Conservation (phyloP, 2,888 invertebrate genomes). For the Perizoma flavofasciatum region DNA sequence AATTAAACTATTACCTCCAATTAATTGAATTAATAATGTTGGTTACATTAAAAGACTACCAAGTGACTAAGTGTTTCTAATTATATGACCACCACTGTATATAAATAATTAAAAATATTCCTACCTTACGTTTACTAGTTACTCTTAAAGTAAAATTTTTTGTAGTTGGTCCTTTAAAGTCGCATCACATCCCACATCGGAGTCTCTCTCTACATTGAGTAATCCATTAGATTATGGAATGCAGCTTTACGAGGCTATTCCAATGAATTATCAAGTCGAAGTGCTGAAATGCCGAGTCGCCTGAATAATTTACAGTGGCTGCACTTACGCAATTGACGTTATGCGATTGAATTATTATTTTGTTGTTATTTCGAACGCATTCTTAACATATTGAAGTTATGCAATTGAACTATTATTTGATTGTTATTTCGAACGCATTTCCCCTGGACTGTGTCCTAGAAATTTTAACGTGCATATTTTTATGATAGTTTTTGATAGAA, state of each 20-base stretch:
- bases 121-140: too few relatives aligned
- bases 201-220: conserved; percentile 30
- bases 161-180: conserved; percentile 25
- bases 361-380: conserved; percentile 11
- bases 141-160: conserved; percentile 10
- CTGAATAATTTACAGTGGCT: conserved; percentile 27
- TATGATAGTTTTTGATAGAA: conserved; percentile 9
- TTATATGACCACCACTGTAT: too few relatives aligned
- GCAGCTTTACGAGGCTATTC: conserved; percentile 31
- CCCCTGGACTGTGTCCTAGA: not conserved
- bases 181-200: conserved; percentile 31
- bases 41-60: too few relatives aligned
- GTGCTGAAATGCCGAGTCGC: conserved; percentile 32
- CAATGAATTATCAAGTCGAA: conserved; percentile 30
- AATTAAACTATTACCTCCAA: too few relatives aligned
- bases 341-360: conserved; percentile 7
- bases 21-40: too few relatives aligned
- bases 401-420: not conserved
- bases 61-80: too few relatives aligned
- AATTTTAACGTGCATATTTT: not conserved
- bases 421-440: too few relatives aligned
- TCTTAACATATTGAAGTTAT: conserved; percentile 11
- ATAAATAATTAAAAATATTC: too few relatives aligned
- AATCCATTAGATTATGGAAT: conserved; percentile 36
- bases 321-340: conserved; percentile 21